Evolutionary conservation across 2,797 vertebrate species (phyloP).

Genomic region (Characodon lateralis): DNA sequence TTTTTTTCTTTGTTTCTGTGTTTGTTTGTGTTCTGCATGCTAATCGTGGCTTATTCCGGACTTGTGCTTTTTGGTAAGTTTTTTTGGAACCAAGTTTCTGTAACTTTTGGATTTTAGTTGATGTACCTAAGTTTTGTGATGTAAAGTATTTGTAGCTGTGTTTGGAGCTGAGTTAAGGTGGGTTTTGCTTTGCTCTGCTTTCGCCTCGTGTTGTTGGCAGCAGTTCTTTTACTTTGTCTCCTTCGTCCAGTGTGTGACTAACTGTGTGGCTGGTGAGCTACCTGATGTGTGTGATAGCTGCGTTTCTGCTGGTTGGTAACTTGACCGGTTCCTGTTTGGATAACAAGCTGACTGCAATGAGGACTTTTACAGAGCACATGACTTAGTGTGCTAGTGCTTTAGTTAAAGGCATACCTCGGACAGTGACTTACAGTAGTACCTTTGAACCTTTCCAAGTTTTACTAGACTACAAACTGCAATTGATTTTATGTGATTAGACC

Average conservation of each 20-base stretch:
- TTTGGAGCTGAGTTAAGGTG: conserved; percentile 45
- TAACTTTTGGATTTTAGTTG: conserved; percentile 83
- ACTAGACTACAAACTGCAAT: neutral
- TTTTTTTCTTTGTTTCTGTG: conserved; percentile 89
- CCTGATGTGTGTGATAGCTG: conserved; percentile 16
- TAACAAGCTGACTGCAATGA: conserved; percentile 37
- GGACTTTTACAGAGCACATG: conserved; percentile 17
- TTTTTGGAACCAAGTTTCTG: conserved; percentile 88
- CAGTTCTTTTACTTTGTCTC: conserved; percentile 19
- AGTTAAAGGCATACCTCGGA: neutral
- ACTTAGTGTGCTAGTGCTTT: no score
- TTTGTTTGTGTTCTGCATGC: conserved; percentile 93
- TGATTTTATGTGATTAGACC: neutral
- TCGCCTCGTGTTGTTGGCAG: conserved; percentile 24
- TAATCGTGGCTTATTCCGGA: conserved; percentile 99
- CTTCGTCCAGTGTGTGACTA: conserved; percentile 48
- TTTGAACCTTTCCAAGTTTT: neutral
- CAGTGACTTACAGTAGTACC: neutral
- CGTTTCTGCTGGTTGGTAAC: conserved; percentile 9
- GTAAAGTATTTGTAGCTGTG: conserved; percentile 42
- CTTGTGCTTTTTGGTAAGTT: conserved; percentile 99
- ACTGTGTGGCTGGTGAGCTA: conserved; percentile 44
- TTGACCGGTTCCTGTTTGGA: conserved; percentile 14
- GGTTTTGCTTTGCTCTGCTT: conserved; percentile 64
- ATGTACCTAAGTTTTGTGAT: conserved; percentile 52